Percentiles rank a stretch among this genome's conserved stretches.
Evolutionary conservation across 2,113 vertebrate species (phyloP).

Genomic region (Rana temporaria): DNA sequence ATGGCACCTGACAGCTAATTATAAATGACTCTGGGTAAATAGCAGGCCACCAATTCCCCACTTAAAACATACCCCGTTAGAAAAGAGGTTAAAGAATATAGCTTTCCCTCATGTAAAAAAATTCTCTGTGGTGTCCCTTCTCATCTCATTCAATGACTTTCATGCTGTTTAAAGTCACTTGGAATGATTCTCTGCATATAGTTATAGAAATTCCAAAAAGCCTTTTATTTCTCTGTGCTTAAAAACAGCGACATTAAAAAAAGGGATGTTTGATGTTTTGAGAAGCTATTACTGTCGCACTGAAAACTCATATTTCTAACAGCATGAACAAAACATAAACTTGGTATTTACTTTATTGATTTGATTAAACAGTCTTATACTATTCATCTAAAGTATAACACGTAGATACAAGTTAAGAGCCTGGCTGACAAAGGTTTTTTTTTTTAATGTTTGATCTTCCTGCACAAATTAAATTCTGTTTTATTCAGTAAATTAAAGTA

Average conservation of each 20-base stretch:
- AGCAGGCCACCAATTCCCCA: too few species aligned
- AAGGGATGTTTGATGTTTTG: too few species aligned
- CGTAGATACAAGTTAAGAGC: slow-evolving; percentile 22
- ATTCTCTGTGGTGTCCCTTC: slow-evolving; percentile 8
- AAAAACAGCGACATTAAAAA: background rate
- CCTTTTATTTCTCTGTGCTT: background rate
- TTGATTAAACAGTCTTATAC: slow-evolving; percentile 27
- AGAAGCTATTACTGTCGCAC: too few species aligned
- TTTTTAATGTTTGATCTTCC: slow-evolving; percentile 32
- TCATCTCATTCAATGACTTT: background rate
- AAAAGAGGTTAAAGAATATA: too few species aligned
- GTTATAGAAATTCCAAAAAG: background rate
- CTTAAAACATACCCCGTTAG: too few species aligned
- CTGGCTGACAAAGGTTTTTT: slow-evolving; percentile 21
- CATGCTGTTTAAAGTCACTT: background rate
- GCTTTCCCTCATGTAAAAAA: background rate
- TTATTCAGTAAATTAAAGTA: slow-evolving; percentile 20
- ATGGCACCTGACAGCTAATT: too few species aligned
- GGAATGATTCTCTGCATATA: background rate
- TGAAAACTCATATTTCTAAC: too few species aligned
- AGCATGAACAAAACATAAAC: too few species aligned
- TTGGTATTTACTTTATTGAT: slow-evolving; percentile 46
- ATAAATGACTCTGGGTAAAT: too few species aligned
- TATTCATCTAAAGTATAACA: slow-evolving; percentile 10
- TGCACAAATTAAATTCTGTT: slow-evolving; percentile 43